Base-by-base conservation (phyloP, 2,888 invertebrate species). In the Xestia sexstrigata region DNA sequence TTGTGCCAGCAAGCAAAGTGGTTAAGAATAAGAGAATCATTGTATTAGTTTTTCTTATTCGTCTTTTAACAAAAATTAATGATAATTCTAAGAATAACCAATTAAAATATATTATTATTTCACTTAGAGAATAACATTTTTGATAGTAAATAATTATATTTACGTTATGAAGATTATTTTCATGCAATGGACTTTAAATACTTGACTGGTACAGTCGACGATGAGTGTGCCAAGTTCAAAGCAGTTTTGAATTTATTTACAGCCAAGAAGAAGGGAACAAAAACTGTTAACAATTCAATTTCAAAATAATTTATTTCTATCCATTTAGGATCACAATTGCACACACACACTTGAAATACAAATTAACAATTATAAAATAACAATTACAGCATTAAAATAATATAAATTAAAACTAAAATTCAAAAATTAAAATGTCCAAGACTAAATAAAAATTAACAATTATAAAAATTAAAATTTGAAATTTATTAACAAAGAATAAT, bases 141-240 rank as follows among this genome's bases (percentile, higher is more conserved):
- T 49, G 49, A 30, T 15, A 23, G 49, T 49, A 13, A 68, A 23
- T 15, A 42, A 26, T 8, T 13, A 7, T 39, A 49, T 47, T 62
- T 39, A 30, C 30, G 26, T 30, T 49, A 77, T 76, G 58, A 52
- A 42, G 2, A 52, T 23, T 52, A 30, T 60, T 52, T 66, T 45
- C 8, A 9, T 60, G 11, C 23, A 35, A n/a, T 68, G 11, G 4
- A 13, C 35, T 45, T 63, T 78, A 78, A 52, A 35, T 78, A 78
- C 62, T 42, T 30, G 7, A 6, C n/a, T 9, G 39, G 76, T 76
- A 77, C 77, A 76, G 77, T 67, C 60, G 47, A 3, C 58, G 39
- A 66, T 26, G 26, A 15, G 15, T 2, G 26, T 26, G 58, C 17
- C 17, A 26, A 58, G 26, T 26, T 58, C 2, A 6, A 58, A 26